These are phyloP conservation scores for Paramormyrops kingsleyae DNA, from an alignment of 2,113 vertebrate genomes.

Conservation along the genomic window DNA sequence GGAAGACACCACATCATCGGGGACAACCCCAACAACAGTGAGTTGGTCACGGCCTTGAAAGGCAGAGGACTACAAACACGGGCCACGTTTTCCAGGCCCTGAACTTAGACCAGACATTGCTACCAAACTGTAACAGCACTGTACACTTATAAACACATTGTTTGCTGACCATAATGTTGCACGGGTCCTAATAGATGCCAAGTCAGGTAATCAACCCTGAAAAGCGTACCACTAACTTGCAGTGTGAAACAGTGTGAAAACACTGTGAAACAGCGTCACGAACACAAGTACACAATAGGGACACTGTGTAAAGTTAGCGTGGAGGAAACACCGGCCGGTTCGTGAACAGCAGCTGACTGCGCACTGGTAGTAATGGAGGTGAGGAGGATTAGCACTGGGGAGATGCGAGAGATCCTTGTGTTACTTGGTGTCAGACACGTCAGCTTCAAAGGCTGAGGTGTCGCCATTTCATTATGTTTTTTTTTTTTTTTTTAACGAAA, in stretches of 20 bases:
- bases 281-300: neutral
- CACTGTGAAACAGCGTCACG: neutral
- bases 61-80: conserved; percentile 24
- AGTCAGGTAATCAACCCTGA: neutral
- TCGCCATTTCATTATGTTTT: conserved; percentile 51
- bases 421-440: conserved; percentile 60
- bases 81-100: neutral
- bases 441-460: conserved; percentile 50
- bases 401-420: conserved; percentile 30
- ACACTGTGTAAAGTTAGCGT: neutral
- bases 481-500: conserved; percentile 53
- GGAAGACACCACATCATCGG: conserved; percentile 95
- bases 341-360: neutral
- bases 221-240: neutral
- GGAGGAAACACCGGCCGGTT: neutral
- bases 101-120: neutral
- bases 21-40: conserved; percentile 95
- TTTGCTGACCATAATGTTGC: neutral
- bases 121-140: neutral
- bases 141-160: neutral
- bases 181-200: neutral
- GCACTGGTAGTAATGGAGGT: neutral
- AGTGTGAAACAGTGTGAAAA: neutral
- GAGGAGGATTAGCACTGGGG: neutral
- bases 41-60: conserved; percentile 47